A percentile compares a stretch with the other conserved stretches of the same genome.
Evolutionary conservation across 2,797 vertebrate genomes (phyloP).

Genomic region (Microchirus variegatus): DNA sequence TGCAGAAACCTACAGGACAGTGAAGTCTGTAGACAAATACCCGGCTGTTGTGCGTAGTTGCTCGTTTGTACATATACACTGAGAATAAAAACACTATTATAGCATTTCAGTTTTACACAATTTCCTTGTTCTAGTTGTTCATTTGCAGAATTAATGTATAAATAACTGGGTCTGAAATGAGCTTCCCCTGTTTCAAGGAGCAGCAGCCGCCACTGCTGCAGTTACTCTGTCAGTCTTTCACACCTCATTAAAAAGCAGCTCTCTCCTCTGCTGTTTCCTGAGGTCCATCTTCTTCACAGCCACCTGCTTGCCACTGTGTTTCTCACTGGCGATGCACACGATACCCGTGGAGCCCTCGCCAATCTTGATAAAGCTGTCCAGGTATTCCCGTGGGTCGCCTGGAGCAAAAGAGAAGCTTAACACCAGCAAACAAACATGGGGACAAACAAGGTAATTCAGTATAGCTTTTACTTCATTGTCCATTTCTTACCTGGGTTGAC

Average conservation of each 20-base stretch:
- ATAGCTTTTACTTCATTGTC: background rate
- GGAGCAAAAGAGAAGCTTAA: conserved; percentile 2
- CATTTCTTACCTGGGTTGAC: conserved; percentile 89
- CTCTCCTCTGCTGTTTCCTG: conserved; percentile 94
- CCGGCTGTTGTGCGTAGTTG: too few relatives aligned
- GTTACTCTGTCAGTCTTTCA: conserved; percentile 3
- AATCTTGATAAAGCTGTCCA: conserved; percentile 98
- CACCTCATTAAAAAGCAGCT: conserved; percentile 99
- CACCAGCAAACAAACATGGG: background rate
- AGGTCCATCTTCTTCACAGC: conserved; percentile 99
- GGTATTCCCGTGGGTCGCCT: conserved; percentile 94
- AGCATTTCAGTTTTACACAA: too few relatives aligned
- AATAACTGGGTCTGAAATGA: too few relatives aligned
- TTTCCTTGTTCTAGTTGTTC: too few relatives aligned
- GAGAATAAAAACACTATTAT: too few relatives aligned
- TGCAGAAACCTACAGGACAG: too few relatives aligned
- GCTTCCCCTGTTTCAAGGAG: too few relatives aligned
- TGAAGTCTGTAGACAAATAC: too few relatives aligned
- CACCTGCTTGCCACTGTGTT: conserved; percentile 97
- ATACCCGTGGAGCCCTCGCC: conserved; percentile 98
- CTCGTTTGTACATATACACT: too few relatives aligned
- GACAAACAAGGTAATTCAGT: too few relatives aligned
- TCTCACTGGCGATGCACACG: conserved; percentile 97
- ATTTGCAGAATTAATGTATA: too few relatives aligned
- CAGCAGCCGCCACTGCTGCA: background rate